phyloP scores from a whole-genome alignment of 92 coral and sea anemone species.

The Chrysogorgia sp. region DNA sequence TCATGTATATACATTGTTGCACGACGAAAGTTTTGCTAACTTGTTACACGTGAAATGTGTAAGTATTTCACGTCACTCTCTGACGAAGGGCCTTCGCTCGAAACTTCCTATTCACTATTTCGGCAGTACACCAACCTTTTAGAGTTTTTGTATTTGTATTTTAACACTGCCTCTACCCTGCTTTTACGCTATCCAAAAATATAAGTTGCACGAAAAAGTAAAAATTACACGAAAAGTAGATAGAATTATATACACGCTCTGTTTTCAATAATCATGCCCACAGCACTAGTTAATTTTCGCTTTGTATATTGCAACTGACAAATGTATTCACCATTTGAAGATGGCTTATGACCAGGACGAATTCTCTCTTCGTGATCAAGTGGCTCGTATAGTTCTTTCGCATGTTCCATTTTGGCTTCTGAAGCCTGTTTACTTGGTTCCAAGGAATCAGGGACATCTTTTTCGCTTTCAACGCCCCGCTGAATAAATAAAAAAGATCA shows the following conservation, averaged over 20 bases:
- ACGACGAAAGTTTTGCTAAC: too few relatives aligned
- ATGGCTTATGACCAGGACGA: constrained; percentile 26
- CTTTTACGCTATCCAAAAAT: neutral
- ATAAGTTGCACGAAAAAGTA: too few relatives aligned
- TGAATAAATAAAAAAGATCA: neutral
- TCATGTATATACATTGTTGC: neutral
- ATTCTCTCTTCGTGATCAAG: constrained; percentile 18
- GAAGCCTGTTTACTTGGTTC: too few relatives aligned
- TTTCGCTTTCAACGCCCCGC: neutral
- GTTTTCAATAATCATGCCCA: too few relatives aligned
- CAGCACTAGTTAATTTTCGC: neutral
- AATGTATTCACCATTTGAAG: constrained; percentile 29
- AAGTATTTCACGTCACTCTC: too few relatives aligned
- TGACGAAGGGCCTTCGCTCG: too few relatives aligned
- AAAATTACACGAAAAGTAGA: too few relatives aligned
- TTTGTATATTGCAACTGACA: neutral
- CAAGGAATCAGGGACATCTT: neutral
- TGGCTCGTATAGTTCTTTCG: neutral
- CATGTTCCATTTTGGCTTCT: neutral
- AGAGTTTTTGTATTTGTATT: too few relatives aligned
- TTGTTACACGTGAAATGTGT: too few relatives aligned
- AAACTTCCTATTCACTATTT: too few relatives aligned
- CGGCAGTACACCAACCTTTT: neutral
- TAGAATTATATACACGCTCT: too few relatives aligned
- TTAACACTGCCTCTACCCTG: neutral